Evolutionary conservation across 2,888 invertebrate species (phyloP), one percentile per base, ranked within the genome.

Genomic region (Embidobia sp.): DNA sequence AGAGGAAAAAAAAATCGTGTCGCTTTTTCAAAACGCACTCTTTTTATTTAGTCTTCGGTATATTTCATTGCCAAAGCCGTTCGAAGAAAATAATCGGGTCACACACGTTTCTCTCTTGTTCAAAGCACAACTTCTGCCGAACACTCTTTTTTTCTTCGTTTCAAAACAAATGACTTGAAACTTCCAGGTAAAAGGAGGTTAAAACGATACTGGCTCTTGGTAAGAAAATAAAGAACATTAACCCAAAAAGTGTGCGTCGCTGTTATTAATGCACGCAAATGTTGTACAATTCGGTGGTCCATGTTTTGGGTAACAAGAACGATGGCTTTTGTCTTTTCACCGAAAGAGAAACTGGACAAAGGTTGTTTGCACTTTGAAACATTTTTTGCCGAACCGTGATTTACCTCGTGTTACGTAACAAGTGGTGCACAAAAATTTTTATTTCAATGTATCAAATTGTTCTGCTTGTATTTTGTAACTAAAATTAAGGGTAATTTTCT

Each of bases 121-220:
- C n/a, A n/a, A n/a, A n/a, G n/a, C n/a, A n/a, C n/a, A n/a, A n/a
- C n/a, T n/a, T n/a, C n/a, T n/a, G n/a, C n/a, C 53, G n/a, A 37
- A 37, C 19, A 37, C 15, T 7, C 5, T 35, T 37, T 37, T 53
- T 53, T 19, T 33, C 29, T 13, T 22, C 40, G 3, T 16, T 26
- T 40, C 37, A 22, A 57, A 29, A 42, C 55, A 29, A 57, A 42
- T 13, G 26, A 16, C 26, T 31, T n/a, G 18, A 31, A 44, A 31
- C 22, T 37, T 40, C 22, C 7, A 15, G 49, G 48, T 26, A 69
- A 69, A 69, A 69, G 57, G 40, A 69, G 67, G 67, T 57, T 69
- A 57, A 37, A 15, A 15, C 8, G 46, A 37, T 35, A 37, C 16
- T 26, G 19, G n/a, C 13, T 27, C 16, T 37, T 22, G 15, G 19